Evolutionary conservation across 2,797 vertebrate genomes (phyloP).

Genomic region (Pelobates cultripes): DNA sequence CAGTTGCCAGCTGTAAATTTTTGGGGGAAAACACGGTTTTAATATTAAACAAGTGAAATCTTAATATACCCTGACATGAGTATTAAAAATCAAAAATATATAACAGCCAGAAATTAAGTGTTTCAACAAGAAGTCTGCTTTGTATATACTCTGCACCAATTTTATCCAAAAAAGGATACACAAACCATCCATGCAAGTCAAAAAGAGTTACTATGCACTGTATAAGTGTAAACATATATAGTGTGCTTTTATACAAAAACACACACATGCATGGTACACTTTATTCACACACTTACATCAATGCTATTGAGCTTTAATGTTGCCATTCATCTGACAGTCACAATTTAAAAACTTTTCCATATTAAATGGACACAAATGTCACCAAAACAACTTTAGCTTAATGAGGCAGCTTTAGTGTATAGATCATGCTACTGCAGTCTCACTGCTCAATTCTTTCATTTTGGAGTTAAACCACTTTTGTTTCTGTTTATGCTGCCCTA

Average conservation of each 20-base stretch:
- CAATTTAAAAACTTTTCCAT: neutral
- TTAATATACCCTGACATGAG: conserved; percentile 13
- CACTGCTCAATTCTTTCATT: too few relatives aligned
- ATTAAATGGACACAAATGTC: too few relatives aligned
- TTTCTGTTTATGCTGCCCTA: too few relatives aligned
- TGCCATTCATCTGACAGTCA: neutral
- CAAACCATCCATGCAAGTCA: conserved; percentile 18
- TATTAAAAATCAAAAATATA: conserved; percentile 59
- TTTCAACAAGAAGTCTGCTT: conserved; percentile 61
- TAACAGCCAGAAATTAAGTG: conserved; percentile 62
- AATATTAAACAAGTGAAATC: conserved; percentile 54
- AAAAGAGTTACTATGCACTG: conserved; percentile 9
- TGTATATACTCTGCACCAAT: conserved; percentile 71
- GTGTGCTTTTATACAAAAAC: too few relatives aligned
- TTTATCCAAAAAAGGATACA: conserved; percentile 58
- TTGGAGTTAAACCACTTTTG: too few relatives aligned
- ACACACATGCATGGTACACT: neutral
- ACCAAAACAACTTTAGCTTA: too few relatives aligned
- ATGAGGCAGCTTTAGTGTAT: too few relatives aligned
- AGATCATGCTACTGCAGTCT: too few relatives aligned
- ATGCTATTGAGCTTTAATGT: neutral
- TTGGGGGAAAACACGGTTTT: conserved; percentile 12
- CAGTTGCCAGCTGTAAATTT: conserved; percentile 50
- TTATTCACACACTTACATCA: neutral
- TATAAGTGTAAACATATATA: too few relatives aligned